Base-by-base conservation (phyloP, 1,140 invertebrate genomes). In the Potamilus streckersoni region DNA sequence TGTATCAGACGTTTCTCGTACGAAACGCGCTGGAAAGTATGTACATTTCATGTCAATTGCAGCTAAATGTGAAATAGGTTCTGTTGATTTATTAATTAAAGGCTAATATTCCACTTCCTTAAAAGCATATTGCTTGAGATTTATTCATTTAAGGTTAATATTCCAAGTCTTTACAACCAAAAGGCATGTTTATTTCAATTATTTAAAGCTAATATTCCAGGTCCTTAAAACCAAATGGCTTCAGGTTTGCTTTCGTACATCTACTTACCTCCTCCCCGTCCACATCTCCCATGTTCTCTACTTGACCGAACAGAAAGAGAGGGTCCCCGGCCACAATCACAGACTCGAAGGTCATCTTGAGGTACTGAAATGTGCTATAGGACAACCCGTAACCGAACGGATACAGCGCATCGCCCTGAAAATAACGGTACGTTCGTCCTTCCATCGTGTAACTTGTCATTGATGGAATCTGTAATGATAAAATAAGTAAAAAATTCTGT, bases 341-440 rank as follows among this genome's bases (percentile, higher is more conserved):
- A 15, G 68, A 62, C 15, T 68, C 58, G 0, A 84, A n/a, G 14
- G 60, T 57, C 1, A 87, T 68, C n/a, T 81, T 71, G 27, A 70
- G 69, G 72, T 88, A 90, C 57, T 62, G 57, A 74, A 90, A 90
- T 13, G 60, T 83, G 15, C 85, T 82, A 67, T 88, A 90, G 31
- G 87, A 88, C 17, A 90, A 60, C 2, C 88, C 88, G 68, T 86
- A 90, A 2, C 88, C 88, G 76, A 89, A 90, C 2, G 88, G 85
- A 76, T 85, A 90, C 13, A 86, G 67, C 0, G 86, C 84, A 3
- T 79, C 68, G 23, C 81, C 84, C 4, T 78, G 67, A 63, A 87
- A 87, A 77, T 89, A 90, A 20, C 89, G 80, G 69, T 90, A 90
- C 1, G 89, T 90, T 56, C 85, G 76, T 8, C 83, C 83, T 13